A percentile compares a stretch with the other conserved stretches of the same genome.
Conservation (phyloP, 2,888 invertebrate genomes). For the Leptinotarsa tumamoca region DNA sequence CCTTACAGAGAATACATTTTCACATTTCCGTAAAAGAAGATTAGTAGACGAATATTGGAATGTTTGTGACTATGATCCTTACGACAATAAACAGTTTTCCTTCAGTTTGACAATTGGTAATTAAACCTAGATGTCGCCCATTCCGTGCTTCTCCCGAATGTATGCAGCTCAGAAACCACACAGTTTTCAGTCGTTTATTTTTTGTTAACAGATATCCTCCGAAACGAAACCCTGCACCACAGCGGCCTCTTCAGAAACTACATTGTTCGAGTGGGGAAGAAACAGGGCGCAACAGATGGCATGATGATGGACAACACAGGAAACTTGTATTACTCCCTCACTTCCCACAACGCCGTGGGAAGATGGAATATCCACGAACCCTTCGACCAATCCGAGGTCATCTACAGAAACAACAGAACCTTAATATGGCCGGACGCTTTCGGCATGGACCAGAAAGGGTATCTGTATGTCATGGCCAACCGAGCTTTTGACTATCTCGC, state of each 20-base stretch:
- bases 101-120: too few relatives aligned
- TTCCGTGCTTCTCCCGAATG: too few relatives aligned
- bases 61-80: too few relatives aligned
- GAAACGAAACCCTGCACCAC: constrained; percentile 50
- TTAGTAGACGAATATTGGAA: too few relatives aligned
- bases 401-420: constrained; percentile 72
- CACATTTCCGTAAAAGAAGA: too few relatives aligned
- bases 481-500: constrained; percentile 49
- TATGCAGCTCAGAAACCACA: too few relatives aligned
- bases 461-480: constrained; percentile 75
- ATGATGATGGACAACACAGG: constrained; percentile 77
- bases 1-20: too few relatives aligned
- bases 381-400: constrained; percentile 66
- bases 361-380: constrained; percentile 75
- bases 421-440: constrained; percentile 81
- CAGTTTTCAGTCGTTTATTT: background rate
- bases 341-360: constrained; percentile 76
- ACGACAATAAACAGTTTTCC: too few relatives aligned
- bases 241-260: constrained; percentile 55
- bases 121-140: too few relatives aligned
- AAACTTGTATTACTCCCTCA: constrained; percentile 75
- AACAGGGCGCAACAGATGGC: constrained; percentile 77
- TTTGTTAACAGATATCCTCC: background rate
- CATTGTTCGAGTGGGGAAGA: constrained; percentile 63
- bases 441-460: constrained; percentile 74